A percentile compares a stretch with the other conserved stretches of the same genome.
Evolutionary conservation across 2,888 invertebrate species (phyloP).

Genomic region (Anarsia innoxiella): DNA sequence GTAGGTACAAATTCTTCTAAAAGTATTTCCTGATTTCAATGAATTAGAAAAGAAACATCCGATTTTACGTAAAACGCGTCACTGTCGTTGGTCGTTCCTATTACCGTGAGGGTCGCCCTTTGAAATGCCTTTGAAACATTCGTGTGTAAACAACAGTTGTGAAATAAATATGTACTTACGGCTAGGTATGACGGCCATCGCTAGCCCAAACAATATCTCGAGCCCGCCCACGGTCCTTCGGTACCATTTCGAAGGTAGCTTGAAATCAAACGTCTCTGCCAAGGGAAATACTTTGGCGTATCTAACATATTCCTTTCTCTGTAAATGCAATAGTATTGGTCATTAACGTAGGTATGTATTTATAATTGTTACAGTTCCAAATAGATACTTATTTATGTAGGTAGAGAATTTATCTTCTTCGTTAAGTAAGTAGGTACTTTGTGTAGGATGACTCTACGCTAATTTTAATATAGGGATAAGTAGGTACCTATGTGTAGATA

Average conservation of each 20-base stretch:
- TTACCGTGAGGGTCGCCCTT: not conserved
- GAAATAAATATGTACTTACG: slow-evolving; percentile 77
- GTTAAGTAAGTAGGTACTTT: too few relatives aligned
- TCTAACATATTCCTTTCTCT: slow-evolving; percentile 96
- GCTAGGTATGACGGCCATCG: slow-evolving; percentile 87
- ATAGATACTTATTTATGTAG: too few relatives aligned
- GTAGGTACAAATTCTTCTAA: too few relatives aligned
- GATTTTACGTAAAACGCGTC: not conserved
- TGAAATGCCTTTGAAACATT: not conserved
- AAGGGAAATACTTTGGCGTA: slow-evolving; percentile 96
- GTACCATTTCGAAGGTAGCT: slow-evolving; percentile 95
- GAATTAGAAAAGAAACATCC: not conserved
- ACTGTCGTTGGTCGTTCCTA: not conserved
- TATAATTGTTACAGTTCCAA: too few relatives aligned
- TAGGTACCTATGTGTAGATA: too few relatives aligned
- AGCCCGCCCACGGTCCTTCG: slow-evolving; percentile 87
- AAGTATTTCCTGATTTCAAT: not conserved
- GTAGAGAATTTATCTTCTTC: too few relatives aligned
- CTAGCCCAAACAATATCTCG: slow-evolving; percentile 89
- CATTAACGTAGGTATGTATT: too few relatives aligned
- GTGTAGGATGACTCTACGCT: too few relatives aligned
- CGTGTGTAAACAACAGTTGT: too few relatives aligned
- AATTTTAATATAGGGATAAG: too few relatives aligned
- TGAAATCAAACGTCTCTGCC: slow-evolving; percentile 85
- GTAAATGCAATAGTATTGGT: too few relatives aligned